Evolutionary conservation across 2,888 invertebrate species (phyloP).

Genomic region (Glomeris marginata): DNA sequence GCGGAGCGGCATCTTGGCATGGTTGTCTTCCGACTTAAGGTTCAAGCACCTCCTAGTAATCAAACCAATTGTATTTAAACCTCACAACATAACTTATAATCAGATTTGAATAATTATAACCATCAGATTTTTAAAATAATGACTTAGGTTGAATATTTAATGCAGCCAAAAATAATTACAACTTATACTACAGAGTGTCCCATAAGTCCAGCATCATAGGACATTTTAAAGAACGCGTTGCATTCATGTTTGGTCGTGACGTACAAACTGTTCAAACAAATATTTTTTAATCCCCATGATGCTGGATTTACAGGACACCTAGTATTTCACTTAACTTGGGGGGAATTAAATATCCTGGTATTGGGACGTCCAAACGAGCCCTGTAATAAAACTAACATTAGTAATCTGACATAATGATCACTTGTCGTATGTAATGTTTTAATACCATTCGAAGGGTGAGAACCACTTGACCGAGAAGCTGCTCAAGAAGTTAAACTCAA

Average conservation of each 20-base stretch:
- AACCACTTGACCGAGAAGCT: slow-evolving; percentile 62
- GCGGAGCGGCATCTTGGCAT: slow-evolving; percentile 70
- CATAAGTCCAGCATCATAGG: no score
- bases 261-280: no score
- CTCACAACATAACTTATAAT: neutral
- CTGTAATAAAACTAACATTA: slow-evolving; percentile 2
- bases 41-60: slow-evolving; percentile 15
- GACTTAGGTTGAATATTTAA: neutral
- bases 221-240: no score
- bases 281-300: no score
- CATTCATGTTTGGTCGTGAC: no score
- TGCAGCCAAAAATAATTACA: no score
- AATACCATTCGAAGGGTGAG: slow-evolving; percentile 57
- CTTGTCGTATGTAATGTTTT: slow-evolving; percentile 8
- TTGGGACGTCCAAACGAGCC: no score
- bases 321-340: no score
- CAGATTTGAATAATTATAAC: neutral
- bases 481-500: slow-evolving; percentile 69
- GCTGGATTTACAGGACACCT: no score
- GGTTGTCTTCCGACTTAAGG: slow-evolving; percentile 70
- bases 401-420: neutral
- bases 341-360: no score
- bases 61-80: neutral
- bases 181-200: no score
- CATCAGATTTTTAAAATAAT: neutral